Conservation (phyloP, 2,797 vertebrate genomes). For the Arrhamphus sclerolepis region DNA sequence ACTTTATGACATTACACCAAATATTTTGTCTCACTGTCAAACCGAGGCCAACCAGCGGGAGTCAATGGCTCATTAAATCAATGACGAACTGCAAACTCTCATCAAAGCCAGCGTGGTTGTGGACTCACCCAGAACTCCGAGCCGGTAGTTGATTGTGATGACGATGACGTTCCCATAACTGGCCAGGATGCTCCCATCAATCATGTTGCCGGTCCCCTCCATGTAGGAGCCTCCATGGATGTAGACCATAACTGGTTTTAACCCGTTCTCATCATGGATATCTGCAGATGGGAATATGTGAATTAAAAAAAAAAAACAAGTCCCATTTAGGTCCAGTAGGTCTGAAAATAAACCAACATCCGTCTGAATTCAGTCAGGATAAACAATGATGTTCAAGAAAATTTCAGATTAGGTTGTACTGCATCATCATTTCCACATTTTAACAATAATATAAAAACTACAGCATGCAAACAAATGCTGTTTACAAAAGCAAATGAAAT, state of each 20-base stretch:
- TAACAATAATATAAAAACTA: too few species aligned
- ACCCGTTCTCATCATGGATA: constrained; percentile 91
- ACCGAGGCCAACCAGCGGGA: too few species aligned
- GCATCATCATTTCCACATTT: too few species aligned
- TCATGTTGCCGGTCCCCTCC: constrained; percentile 96
- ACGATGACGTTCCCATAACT: constrained; percentile 97
- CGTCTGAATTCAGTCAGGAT: too few species aligned
- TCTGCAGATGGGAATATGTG: constrained; percentile 76
- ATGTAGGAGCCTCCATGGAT: constrained; percentile 97
- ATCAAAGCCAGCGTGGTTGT: background rate
- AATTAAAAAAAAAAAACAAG: background rate
- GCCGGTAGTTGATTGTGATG: constrained; percentile 94
- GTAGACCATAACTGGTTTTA: constrained; percentile 97
- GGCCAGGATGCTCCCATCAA: constrained; percentile 94
- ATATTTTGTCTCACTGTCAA: too few species aligned
- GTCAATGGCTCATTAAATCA: background rate
- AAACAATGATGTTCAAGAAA: too few species aligned
- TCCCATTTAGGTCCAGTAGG: too few species aligned
- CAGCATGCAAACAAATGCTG: too few species aligned
- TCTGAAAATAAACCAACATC: too few species aligned
- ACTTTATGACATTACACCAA: too few species aligned
- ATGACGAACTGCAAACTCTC: background rate
- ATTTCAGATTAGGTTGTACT: too few species aligned
- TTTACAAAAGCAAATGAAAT: too few species aligned
- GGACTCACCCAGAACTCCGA: constrained; percentile 92